A percentile compares a stretch with the other conserved stretches of the same genome.
Conservation (phyloP, 2,113 vertebrate species). For the Porphyrio hochstetteri region DNA sequence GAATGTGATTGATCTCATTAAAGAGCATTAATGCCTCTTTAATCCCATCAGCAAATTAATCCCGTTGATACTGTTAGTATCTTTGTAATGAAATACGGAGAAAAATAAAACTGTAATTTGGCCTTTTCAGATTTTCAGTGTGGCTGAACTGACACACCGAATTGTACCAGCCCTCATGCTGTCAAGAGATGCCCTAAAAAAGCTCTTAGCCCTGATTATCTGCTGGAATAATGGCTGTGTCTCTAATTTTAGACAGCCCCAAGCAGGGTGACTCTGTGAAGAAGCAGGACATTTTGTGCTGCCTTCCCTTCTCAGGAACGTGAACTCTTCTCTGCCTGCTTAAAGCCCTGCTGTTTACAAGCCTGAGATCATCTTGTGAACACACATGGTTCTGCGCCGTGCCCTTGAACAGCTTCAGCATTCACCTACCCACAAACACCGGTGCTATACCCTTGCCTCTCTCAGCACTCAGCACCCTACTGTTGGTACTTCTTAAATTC, state of each 20-base stretch:
- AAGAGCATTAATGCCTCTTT: not conserved
- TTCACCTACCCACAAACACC: not conserved
- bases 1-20: not conserved
- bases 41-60: slow-evolving; percentile 3
- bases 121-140: not conserved
- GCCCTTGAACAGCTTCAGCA: not conserved
- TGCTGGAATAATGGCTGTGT: not conserved
- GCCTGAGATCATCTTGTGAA: not conserved
- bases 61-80: not conserved
- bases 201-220: slow-evolving; percentile 10
- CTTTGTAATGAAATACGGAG: not conserved
- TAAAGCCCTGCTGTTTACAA: not conserved
- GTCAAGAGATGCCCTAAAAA: slow-evolving; percentile 21
- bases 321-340: not conserved
- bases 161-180: not conserved
- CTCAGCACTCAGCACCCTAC: not conserved
- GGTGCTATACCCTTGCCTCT: not conserved
- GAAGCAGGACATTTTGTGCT: not conserved
- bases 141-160: not conserved
- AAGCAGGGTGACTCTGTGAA: not conserved
- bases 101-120: not conserved
- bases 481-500: not conserved
- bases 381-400: not conserved
- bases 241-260: not conserved
- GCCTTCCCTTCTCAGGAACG: not conserved